These are phyloP conservation scores for Rapana venosa DNA, from an alignment of 2,888 invertebrate species.

Conservation along the genomic window DNA sequence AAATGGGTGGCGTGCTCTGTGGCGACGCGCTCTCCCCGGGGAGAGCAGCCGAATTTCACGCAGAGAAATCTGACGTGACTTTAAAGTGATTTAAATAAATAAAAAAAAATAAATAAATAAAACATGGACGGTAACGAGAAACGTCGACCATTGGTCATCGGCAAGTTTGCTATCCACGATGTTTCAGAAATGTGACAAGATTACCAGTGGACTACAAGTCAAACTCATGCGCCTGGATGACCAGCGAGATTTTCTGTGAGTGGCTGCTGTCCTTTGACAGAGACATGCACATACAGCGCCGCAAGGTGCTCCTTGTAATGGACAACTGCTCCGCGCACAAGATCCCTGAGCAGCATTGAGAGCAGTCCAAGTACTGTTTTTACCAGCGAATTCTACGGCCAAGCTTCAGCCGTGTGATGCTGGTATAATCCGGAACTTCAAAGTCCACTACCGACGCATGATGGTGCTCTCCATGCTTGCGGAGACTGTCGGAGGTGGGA, in stretches of 20 bases:
- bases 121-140: conserved; percentile 51
- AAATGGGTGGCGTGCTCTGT: no score
- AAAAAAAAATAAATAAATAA: no score
- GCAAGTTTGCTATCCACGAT: conserved; percentile 47
- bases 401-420: conserved; percentile 18
- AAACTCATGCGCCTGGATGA: conserved; percentile 31
- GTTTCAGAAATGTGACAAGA: conserved; percentile 40
- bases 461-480: no score
- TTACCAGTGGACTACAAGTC: conserved; percentile 41
- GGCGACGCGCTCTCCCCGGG: no score
- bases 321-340: conserved; percentile 23
- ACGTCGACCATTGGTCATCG: conserved; percentile 49
- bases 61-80: no score
- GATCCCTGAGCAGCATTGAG: neutral
- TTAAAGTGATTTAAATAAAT: no score
- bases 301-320: conserved; percentile 1
- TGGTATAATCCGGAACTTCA: neutral
- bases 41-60: no score
- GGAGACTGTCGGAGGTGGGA: no score
- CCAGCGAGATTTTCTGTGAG: conserved; percentile 6
- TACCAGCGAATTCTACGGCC: neutral
- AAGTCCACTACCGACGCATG: conserved; percentile 29
- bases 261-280: conserved; percentile 1
- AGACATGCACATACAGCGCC: neutral
- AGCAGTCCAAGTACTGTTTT: neutral